Conservation (phyloP, 2,888 invertebrate species). For the Amblyjoppa proteus region DNA sequence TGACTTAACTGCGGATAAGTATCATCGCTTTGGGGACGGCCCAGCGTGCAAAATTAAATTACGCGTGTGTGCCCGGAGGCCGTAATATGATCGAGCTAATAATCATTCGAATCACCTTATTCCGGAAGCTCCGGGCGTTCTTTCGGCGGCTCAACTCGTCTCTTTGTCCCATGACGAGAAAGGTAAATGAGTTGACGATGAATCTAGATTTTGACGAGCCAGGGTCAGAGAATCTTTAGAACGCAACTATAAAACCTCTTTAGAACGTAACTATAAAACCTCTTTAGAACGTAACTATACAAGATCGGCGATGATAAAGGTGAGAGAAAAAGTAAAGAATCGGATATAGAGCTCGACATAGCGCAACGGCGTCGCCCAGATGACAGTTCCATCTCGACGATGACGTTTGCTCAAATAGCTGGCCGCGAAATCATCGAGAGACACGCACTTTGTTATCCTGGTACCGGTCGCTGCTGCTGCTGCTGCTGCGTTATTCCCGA, state of each 20-base stretch:
- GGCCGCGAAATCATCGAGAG: conserved; percentile 31
- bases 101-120: conserved; percentile 21
- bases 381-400: conserved; percentile 11
- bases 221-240: background rate
- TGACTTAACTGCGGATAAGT: background rate
- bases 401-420: conserved; percentile 9
- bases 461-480: background rate
- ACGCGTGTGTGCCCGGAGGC: background rate
- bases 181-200: background rate
- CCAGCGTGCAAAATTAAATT: background rate
- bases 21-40: background rate
- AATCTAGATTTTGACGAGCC: background rate
- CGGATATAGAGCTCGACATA: background rate
- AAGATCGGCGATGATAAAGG: background rate
- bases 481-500: conserved; percentile 28
- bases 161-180: background rate
- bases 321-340: background rate
- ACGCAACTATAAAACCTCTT: background rate
- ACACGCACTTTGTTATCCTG: conserved; percentile 15
- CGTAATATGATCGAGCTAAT: background rate
- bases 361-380: conserved; percentile 13
- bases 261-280: background rate
- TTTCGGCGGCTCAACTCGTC: background rate
- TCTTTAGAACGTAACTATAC: background rate
- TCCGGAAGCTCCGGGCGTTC: conserved; percentile 28